These are phyloP conservation scores for Holotrichia oblita DNA, from an alignment of 1,140 invertebrate species.

Conservation along the genomic window DNA sequence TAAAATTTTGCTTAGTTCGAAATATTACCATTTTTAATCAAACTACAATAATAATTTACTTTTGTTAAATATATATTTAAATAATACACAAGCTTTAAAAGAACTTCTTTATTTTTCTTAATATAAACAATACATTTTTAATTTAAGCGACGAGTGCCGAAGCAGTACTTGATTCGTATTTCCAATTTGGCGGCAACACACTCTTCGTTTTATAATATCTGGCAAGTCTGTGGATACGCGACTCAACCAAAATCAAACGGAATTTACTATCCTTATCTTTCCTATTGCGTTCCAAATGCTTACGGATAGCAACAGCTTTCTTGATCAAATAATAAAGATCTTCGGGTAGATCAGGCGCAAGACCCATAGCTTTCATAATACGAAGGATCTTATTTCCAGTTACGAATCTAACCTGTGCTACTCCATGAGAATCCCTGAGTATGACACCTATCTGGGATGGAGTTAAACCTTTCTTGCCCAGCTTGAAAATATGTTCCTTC, in stretches of 20 bases:
- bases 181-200: conserved; percentile 97
- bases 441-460: conserved; percentile 99
- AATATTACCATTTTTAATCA: no score
- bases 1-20: no score
- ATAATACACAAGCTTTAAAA: no score
- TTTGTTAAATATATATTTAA: no score
- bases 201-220: conserved; percentile 98
- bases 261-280: conserved; percentile 99
- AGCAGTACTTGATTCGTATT: conserved; percentile 97
- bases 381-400: conserved; percentile 98
- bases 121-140: no score
- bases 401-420: conserved; percentile 97
- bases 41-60: no score
- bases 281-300: conserved; percentile 97
- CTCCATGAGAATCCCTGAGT: conserved; percentile 98
- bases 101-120: conserved; percentile 40
- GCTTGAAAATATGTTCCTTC: conserved; percentile 96
- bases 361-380: conserved; percentile 96
- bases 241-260: conserved; percentile 98
- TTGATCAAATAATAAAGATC: conserved; percentile 99
- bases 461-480: conserved; percentile 98
- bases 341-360: conserved; percentile 96
- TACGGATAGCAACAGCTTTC: conserved; percentile 98
- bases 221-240: conserved; percentile 96
- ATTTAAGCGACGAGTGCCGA: conserved; percentile 96